Percentiles rank a stretch among this genome's conserved stretches.
Evolutionary conservation across 2,797 vertebrate species (phyloP).

Genomic region (Rousettus madagascariensis): DNA sequence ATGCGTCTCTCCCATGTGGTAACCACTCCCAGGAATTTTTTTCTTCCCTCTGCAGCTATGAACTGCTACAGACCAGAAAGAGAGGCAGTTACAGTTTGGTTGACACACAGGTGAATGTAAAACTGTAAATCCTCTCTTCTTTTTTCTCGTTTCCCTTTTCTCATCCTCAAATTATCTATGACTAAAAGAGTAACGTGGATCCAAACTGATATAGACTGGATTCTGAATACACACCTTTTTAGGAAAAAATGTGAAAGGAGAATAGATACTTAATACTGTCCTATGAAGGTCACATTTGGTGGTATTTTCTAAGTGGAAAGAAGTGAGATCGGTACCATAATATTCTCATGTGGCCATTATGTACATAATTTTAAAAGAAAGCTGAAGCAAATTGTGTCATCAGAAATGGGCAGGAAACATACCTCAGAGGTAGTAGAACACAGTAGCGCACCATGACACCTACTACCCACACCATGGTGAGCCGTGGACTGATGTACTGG

Average conservation of each 20-base stretch:
- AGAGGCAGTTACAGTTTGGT: not conserved
- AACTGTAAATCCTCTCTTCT: not conserved
- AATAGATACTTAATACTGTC: not conserved
- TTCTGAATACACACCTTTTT: not conserved
- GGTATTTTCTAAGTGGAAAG: not conserved
- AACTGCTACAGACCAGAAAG: not conserved
- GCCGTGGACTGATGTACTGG: conserved; percentile 93
- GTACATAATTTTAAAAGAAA: not conserved
- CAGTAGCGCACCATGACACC: conserved; percentile 94
- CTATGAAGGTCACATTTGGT: not conserved
- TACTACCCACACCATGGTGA: conserved; percentile 93
- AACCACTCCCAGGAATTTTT: not conserved
- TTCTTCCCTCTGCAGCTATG: not conserved
- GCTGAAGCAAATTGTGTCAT: not conserved
- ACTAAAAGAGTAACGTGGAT: not conserved
- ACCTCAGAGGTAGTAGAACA: conserved; percentile 94
- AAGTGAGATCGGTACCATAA: not conserved
- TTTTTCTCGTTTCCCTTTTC: not conserved
- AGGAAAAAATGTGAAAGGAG: not conserved
- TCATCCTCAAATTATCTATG: not conserved
- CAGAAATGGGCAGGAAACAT: conserved; percentile 31
- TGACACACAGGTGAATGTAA: not conserved
- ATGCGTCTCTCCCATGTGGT: not conserved
- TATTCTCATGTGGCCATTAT: not conserved
- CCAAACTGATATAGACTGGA: not conserved